Evolutionary conservation across 2,113 vertebrate species (phyloP), one percentile per base, ranked within the genome.

Genomic region (Thamnaconus septentrionalis): DNA sequence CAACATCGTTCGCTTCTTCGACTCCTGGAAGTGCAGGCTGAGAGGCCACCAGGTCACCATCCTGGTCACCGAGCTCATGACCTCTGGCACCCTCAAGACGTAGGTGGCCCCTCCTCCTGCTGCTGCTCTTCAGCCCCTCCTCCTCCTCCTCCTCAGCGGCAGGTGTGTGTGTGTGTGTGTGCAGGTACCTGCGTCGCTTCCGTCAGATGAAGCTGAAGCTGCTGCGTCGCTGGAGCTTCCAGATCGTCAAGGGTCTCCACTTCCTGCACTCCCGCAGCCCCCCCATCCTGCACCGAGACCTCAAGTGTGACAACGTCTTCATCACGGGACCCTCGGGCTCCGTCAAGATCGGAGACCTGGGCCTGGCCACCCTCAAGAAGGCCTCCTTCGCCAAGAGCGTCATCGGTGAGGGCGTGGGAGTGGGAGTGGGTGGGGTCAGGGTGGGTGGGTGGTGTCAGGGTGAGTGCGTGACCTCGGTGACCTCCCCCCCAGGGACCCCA

Each of bases 51-150:
- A 94, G 79, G 94, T 93, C 90, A 97, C 95, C 41, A 91, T 98
- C 73, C 92, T 98, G 80, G 93, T 98, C 73, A 98, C 97, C 0
- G 96, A 97, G 80, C 95, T 98, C 68, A 98, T 99, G 96, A 99
- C 96, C 0, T 99, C 96, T 0, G 96, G 97, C 68, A 98, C 97
- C 0, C 92, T 98, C 6, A 98, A 98, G 87, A 98, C 94, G 97
- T 98, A 90, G 94, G 94, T 81, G 45, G 7, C 8, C 55, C 11
- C 42, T 40, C 12, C 41, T 5, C 9, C 48, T 9, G 48, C 4
- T 10, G 8, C 7, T 9, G 48, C 3, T 10, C 48, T 10, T 50
- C 4, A 9, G 7, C 48, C 48, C 48, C 7, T 7, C 8, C 51
- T 81, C 69, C 53, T 42, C 11, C 44, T 31, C 6, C 54, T 8